Conservation (phyloP, 2,888 invertebrate genomes). For the Sarcophaga caerulescens region DNA sequence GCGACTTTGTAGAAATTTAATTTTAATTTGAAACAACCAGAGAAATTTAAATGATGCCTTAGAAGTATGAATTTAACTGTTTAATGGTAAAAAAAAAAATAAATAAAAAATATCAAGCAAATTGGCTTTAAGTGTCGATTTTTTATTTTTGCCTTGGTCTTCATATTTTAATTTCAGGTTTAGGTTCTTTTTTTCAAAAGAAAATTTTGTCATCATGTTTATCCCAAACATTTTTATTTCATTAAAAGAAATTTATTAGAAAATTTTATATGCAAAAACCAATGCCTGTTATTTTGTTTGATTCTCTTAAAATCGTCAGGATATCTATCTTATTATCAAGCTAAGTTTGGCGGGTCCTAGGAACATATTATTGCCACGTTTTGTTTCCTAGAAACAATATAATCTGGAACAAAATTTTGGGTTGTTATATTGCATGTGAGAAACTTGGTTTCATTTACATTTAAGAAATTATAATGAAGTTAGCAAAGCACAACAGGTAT, state of each 20-base stretch:
- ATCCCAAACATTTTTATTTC: not conserved
- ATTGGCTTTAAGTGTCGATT: constrained; percentile 31
- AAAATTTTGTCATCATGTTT: constrained; percentile 34
- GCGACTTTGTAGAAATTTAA: constrained; percentile 4
- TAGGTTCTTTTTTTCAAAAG: not conserved
- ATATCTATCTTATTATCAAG: too few relatives aligned
- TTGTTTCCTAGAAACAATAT: too few relatives aligned
- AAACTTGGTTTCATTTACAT: too few relatives aligned
- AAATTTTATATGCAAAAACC: not conserved
- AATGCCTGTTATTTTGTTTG: too few relatives aligned
- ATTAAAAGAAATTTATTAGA: not conserved
- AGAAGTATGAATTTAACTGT: constrained; percentile 2
- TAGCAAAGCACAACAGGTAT: too few relatives aligned
- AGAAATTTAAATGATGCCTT: constrained; percentile 1
- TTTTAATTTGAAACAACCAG: not conserved
- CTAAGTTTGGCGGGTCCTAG: too few relatives aligned
- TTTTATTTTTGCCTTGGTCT: not conserved
- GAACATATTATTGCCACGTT: too few relatives aligned
- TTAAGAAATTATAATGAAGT: too few relatives aligned
- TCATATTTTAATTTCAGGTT: constrained; percentile 10
- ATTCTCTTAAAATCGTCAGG: too few relatives aligned
- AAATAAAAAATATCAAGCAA: constrained; percentile 14
- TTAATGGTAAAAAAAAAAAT: not conserved
- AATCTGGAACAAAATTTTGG: too few relatives aligned
- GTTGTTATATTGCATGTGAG: too few relatives aligned